Base-by-base conservation (phyloP, 2,113 vertebrate genomes). In the Galeopterus variegatus region DNA sequence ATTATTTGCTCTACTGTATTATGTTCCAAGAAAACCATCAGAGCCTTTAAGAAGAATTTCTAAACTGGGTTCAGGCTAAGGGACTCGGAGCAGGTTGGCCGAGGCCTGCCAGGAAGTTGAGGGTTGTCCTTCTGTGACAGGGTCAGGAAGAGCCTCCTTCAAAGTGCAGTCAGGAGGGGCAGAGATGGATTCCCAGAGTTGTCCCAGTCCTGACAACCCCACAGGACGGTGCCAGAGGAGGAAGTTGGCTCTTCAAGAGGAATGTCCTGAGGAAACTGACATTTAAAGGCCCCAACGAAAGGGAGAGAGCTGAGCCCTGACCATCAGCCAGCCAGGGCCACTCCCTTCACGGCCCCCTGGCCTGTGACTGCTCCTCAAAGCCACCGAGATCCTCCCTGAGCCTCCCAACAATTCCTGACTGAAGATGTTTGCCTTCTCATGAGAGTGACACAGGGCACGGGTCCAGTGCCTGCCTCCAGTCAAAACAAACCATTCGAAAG, bases 161-260 rank as follows among this genome's bases (percentile, higher is more conserved):
- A 6, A 6, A 10, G 23, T 2, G 10, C 33, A 28, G 24, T 15
- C n/a, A 8, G 3, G 26, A 45, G 36, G 50, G 36, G 45, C 69
- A 24, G n/a, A 70, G 12, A 41, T 10, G 11, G 26, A 50, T 11
- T 41, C 24, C 12, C n/a, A 33, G 21, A 3, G 3, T 8, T 5
- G 24, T 41, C 31, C 24, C 2, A 0, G 33, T 18, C 19, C n/a
- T 11, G 62, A 48, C 82, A 23, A 1, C 7, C 50, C 3, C 11
- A 18, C 11, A 8, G 82, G 33, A n/a, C 1, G 2, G n/a, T 4
- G 45, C 48, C 58, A 15, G 52, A 3, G 0, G 2, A 31, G 36
- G 48, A 81, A 77, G 67, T 1, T 13, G 50, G 52, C 12, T 10
- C 21, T 26, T 65, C 21, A 0, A 15, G 31, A 41, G 4, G 28